Conservation (phyloP, 2,113 vertebrate species). For the Leiothrix lutea region DNA sequence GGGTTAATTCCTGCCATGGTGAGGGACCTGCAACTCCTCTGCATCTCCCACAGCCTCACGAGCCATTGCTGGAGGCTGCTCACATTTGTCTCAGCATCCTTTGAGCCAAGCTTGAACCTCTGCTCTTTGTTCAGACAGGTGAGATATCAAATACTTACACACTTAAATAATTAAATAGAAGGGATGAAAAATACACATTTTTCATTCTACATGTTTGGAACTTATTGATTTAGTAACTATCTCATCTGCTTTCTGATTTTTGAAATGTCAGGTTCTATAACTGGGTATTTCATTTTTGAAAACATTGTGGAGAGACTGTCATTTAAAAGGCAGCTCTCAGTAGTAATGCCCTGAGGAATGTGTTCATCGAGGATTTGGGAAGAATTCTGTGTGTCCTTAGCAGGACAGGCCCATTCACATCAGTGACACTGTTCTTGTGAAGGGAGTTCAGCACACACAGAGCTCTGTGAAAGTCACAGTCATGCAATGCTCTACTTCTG, state of each 20-base stretch:
- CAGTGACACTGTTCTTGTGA: not conserved
- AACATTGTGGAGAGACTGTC: not conserved
- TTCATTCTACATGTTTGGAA: not conserved
- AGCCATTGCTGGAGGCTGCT: not conserved
- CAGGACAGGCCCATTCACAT: not conserved
- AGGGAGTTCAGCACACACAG: not conserved
- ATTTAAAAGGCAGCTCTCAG: not conserved
- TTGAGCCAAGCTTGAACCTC: not conserved
- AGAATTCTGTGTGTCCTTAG: not conserved
- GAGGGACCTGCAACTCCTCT: not conserved
- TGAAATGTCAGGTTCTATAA: constrained; percentile 7
- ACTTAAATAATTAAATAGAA: constrained; percentile 16
- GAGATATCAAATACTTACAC: constrained; percentile 1
- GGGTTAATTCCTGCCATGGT: not conserved
- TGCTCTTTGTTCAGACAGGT: not conserved
- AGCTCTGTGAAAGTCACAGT: not conserved
- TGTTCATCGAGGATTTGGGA: not conserved
- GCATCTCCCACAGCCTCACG: not conserved
- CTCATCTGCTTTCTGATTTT: not conserved
- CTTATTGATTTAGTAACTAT: constrained; percentile 13
- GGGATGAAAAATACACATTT: not conserved
- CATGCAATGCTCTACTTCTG: not conserved
- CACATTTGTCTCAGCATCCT: not conserved
- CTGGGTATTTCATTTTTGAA: not conserved
- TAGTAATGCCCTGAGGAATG: not conserved